Base-by-base conservation (phyloP, 2,888 invertebrate species). In the Agrilus mali region DNA sequence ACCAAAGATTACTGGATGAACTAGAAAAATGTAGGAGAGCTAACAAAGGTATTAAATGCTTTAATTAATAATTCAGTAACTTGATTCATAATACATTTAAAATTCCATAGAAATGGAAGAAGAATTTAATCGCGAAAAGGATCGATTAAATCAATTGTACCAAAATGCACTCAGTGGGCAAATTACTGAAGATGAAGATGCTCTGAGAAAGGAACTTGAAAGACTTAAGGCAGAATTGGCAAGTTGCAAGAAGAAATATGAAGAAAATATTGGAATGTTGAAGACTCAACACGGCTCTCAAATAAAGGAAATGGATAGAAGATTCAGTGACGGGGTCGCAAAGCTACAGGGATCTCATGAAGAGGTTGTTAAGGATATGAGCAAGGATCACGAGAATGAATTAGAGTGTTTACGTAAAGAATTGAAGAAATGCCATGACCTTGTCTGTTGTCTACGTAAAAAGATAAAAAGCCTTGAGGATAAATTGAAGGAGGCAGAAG, bases 261-360 rank as follows among this genome's bases (percentile, higher is more conserved):
- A 55, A 2, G 56, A 60, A 14, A 55, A 54, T 5, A 57, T 64
- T 31, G 55, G 54, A 4, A 50, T 66, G 4, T 61, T 75, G 35
- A 74, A 75, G 61, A 51, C 61, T 13, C 74, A 75, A 53, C 74
- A 74, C 49, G 74, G 75, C 32, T 65, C 59, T 49, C 71, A 76
- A 41, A 68, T 74, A 38, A 71, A 70, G 52, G 69, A 63, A 47
- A 66, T 75, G 42, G 62, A 72, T 17, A 70, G 70, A 43, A 70
- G 73, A 53, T 73, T 75, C 50, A 70, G 72, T 53, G 66, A 68
- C 47, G 72, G 74, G n/a, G 71, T 77, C 4, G 66, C 65, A 49
- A 71, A 67, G 50, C 66, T 76, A 53, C 75, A 76, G 58, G 64
- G 60, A 47, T 63, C 73, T 27, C 73, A 75, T 32, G 74, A 73